A percentile compares a stretch with the other conserved stretches of the same genome.
Evolutionary conservation across 2,888 invertebrate genomes (phyloP).

Genomic region (Drosophila formosana): DNA sequence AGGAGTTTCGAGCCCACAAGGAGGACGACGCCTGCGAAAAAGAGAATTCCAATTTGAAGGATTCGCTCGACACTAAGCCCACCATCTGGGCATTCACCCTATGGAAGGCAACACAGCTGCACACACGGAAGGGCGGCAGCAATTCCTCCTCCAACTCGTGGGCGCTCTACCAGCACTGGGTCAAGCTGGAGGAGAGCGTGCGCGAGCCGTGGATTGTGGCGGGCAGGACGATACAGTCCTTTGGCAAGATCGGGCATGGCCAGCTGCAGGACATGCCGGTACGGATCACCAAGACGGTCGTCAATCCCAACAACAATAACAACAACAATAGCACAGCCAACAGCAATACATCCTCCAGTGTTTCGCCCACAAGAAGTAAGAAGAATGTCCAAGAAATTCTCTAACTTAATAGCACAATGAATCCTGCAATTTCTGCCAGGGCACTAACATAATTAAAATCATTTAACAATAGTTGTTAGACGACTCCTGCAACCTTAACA

Average conservation of each 20-base stretch:
- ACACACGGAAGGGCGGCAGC: slow-evolving; percentile 83
- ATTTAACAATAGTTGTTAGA: too few species aligned
- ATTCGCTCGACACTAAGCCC: slow-evolving; percentile 91
- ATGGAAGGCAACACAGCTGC: slow-evolving; percentile 90
- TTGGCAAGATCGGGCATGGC: slow-evolving; percentile 87
- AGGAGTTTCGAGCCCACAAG: slow-evolving; percentile 92
- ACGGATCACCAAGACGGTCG: slow-evolving; percentile 85
- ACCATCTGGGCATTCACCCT: slow-evolving; percentile 94
- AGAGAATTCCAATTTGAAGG: slow-evolving; percentile 85
- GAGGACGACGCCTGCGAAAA: slow-evolving; percentile 79
- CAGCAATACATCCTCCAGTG: slow-evolving; percentile 53
- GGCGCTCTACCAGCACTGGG: slow-evolving; percentile 94
- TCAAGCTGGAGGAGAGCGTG: slow-evolving; percentile 90
- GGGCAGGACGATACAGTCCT: slow-evolving; percentile 90
- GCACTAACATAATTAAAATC: too few species aligned
- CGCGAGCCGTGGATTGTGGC: slow-evolving; percentile 93
- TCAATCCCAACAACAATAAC: slow-evolving; percentile 78
- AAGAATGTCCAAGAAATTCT: too few species aligned
- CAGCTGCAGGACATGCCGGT: slow-evolving; percentile 85
- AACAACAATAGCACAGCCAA: slow-evolving; percentile 58
- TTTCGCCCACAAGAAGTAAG: slow-evolving; percentile 80
- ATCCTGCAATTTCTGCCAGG: too few species aligned
- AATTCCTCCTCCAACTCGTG: slow-evolving; percentile 88
- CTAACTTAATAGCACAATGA: too few species aligned
- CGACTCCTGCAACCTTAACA: too few species aligned